These are phyloP conservation scores for Drosophila ambigua DNA, from an alignment of 1,140 invertebrate species.

Conservation along the genomic window DNA sequence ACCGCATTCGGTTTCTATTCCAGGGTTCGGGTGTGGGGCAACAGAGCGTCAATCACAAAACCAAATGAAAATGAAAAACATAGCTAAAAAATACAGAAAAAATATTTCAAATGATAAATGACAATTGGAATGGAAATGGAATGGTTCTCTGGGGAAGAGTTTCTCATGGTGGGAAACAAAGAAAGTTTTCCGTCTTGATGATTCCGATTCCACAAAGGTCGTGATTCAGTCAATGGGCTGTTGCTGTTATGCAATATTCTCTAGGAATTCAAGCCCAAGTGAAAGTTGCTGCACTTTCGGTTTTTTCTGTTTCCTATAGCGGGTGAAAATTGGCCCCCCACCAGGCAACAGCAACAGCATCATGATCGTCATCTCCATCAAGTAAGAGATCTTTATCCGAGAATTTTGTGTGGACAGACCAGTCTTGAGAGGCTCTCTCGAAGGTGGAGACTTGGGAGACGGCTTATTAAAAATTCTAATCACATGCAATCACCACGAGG, in stretches of 20 bases:
- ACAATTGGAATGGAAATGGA: constrained; percentile 52
- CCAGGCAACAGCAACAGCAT: constrained; percentile 23
- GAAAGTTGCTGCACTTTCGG: constrained; percentile 72
- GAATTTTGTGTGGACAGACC: constrained; percentile 52
- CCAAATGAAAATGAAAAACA: constrained; percentile 69
- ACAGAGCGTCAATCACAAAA: constrained; percentile 52
- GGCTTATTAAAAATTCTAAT: constrained; percentile 80
- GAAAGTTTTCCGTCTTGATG: constrained; percentile 57
- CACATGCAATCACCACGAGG: constrained; percentile 66
- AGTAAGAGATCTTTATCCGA: constrained; percentile 69
- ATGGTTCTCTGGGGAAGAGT: constrained; percentile 54
- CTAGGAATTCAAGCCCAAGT: constrained; percentile 60
- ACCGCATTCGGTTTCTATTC: constrained; percentile 65
- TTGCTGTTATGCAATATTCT: constrained; percentile 68
- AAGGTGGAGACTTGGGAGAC: constrained; percentile 42
- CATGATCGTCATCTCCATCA: constrained; percentile 27
- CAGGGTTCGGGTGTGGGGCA: not conserved
- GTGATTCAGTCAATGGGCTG: constrained; percentile 41
- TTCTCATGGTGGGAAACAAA: constrained; percentile 42
- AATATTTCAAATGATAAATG: constrained; percentile 59
- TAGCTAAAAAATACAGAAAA: not conserved
- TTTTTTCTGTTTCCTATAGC: constrained; percentile 58
- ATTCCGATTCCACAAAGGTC: constrained; percentile 43
- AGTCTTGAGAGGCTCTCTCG: constrained; percentile 18
- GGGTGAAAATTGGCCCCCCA: constrained; percentile 57